Conservation (phyloP, 1,140 invertebrate genomes). For the Scaptomyza pallida region DNA sequence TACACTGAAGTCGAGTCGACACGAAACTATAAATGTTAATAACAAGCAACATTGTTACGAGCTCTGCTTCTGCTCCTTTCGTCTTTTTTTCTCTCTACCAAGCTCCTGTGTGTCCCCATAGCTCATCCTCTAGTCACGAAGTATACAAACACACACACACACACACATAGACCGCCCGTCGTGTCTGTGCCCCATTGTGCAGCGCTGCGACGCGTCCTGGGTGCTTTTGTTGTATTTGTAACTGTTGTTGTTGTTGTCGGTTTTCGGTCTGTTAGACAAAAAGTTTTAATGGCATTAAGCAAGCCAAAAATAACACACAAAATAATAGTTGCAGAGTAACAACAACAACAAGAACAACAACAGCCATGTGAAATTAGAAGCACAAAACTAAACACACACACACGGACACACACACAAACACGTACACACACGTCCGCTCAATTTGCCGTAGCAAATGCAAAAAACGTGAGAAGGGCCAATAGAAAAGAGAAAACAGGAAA, state of each 20-base stretch:
- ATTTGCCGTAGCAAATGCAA: slow-evolving; percentile 33
- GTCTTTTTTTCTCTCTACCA: slow-evolving; percentile 43
- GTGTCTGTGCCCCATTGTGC: slow-evolving; percentile 5
- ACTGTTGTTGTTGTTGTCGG: slow-evolving; percentile 44
- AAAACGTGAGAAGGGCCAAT: slow-evolving; percentile 4
- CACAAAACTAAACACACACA: slow-evolving; percentile 14
- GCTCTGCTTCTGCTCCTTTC: too few relatives aligned
- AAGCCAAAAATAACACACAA: slow-evolving; percentile 77
- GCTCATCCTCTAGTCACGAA: slow-evolving; percentile 18
- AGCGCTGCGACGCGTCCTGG: slow-evolving; percentile 25
- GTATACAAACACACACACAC: too few relatives aligned
- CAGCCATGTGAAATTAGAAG: slow-evolving; percentile 38
- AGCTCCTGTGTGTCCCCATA: slow-evolving; percentile 19
- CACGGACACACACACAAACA: slow-evolving; percentile 20
- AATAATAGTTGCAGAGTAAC: slow-evolving; percentile 39
- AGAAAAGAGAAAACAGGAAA: slow-evolving; percentile 22
- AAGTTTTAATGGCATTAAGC: slow-evolving; percentile 79
- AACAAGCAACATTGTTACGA: slow-evolving; percentile 77
- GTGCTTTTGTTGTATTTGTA: too few relatives aligned
- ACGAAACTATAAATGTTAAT: slow-evolving; percentile 82
- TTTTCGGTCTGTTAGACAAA: slow-evolving; percentile 72
- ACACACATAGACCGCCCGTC: neutral
- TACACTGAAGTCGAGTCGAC: slow-evolving; percentile 43
- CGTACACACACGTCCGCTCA: slow-evolving; percentile 7
- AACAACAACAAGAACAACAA: slow-evolving; percentile 26